Conservation (phyloP, 2,113 vertebrate species). For the Macroglossus sobrinus region DNA sequence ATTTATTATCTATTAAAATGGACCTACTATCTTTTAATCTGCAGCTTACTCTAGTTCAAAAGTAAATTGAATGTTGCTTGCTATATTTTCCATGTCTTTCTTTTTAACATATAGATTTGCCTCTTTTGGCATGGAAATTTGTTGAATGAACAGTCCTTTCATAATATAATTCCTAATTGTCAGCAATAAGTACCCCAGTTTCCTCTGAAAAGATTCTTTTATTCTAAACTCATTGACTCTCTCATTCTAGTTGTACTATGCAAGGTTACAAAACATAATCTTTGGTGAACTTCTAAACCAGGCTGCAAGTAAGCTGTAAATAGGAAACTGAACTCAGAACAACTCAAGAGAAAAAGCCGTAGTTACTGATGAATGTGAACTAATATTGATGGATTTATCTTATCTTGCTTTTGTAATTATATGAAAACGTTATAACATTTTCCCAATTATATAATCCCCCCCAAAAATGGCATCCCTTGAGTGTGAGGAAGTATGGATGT, state of each 20-base stretch:
- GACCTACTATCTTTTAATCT: neutral
- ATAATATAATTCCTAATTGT: neutral
- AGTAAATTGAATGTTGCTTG: neutral
- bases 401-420: neutral
- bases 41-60: neutral
- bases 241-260: neutral
- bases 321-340: neutral
- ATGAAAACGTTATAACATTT: neutral
- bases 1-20: neutral
- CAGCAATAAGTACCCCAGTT: neutral
- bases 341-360: neutral
- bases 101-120: neutral
- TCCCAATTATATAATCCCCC: neutral
- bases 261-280: neutral
- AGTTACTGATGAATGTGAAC: neutral
- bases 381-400: neutral
- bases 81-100: neutral
- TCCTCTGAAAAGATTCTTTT: neutral
- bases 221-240: neutral
- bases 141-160: neutral
- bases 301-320: neutral
- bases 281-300: neutral
- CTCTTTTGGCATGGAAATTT: neutral
- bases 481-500: neutral
- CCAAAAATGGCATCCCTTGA: neutral